phyloP scores from a whole-genome alignment of 2,797 vertebrate genomes.

The Pitangus sulphuratus region DNA sequence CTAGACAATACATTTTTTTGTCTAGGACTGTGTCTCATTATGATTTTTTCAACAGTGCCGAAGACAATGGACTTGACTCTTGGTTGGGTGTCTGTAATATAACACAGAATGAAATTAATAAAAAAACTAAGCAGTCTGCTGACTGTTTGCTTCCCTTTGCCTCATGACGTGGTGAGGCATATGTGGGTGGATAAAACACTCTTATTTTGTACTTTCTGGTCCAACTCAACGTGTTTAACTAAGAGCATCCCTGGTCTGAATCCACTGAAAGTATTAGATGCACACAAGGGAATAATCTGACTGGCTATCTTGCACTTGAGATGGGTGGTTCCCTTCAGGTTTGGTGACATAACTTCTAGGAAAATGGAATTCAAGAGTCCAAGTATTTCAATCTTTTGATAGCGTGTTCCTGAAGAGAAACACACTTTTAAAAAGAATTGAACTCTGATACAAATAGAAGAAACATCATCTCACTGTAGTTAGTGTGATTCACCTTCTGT shows the following conservation, averaged over 20 bases:
- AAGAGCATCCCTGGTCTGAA: neutral
- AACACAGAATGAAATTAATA: constrained; percentile 49
- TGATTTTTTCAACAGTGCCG: constrained; percentile 34
- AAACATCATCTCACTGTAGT: neutral
- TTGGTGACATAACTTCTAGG: constrained; percentile 36
- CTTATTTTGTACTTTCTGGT: constrained; percentile 36
- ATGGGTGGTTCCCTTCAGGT: constrained; percentile 9
- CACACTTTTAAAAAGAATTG: neutral
- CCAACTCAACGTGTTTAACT: neutral
- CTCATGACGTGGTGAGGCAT: constrained; percentile 16
- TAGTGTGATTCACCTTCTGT: neutral
- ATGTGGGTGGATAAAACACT: constrained; percentile 49
- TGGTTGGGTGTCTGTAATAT: constrained; percentile 54
- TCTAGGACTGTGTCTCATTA: constrained; percentile 59
- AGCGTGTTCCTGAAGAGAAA: neutral
- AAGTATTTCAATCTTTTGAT: neutral
- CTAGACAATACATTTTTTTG: constrained; percentile 68
- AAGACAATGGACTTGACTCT: constrained; percentile 54
- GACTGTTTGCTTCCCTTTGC: constrained; percentile 35
- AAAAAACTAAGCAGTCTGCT: constrained; percentile 36
- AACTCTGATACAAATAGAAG: neutral
- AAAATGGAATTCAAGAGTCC: neutral
- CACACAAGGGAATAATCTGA: constrained; percentile 12
- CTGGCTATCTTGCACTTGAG: neutral
- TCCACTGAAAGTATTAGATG: neutral